phyloP scores from a whole-genome alignment of 2,888 invertebrate species.

The Drosophila fulvimacula region DNA sequence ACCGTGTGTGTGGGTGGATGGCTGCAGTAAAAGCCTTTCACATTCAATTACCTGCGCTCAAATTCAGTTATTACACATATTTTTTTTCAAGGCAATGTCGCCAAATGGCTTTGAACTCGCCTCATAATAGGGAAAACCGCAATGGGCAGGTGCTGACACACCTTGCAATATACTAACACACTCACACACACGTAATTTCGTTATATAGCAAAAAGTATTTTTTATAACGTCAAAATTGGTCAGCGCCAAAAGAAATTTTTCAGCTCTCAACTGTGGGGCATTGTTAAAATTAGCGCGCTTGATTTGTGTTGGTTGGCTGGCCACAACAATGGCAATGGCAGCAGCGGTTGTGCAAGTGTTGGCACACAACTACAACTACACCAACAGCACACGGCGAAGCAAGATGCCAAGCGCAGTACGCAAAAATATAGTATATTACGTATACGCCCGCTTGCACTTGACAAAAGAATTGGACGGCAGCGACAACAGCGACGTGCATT shows the following conservation, averaged over 20 bases:
- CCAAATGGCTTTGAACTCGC: slow-evolving; percentile 36
- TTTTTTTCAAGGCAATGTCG: slow-evolving; percentile 25
- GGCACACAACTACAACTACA: neutral
- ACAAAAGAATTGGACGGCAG: slow-evolving; percentile 66
- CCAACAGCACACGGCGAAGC: slow-evolving; percentile 15
- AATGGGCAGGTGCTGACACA: slow-evolving; percentile 54
- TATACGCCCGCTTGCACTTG: slow-evolving; percentile 72
- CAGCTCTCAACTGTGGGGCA: slow-evolving; percentile 37
- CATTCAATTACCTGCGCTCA: slow-evolving; percentile 57
- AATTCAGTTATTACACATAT: slow-evolving; percentile 36
- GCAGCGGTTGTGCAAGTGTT: slow-evolving; percentile 49
- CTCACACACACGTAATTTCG: neutral
- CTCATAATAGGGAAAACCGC: slow-evolving; percentile 34
- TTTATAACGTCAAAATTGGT: slow-evolving; percentile 29
- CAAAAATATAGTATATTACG: slow-evolving; percentile 50
- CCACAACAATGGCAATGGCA: slow-evolving; percentile 48
- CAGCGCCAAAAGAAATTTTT: slow-evolving; percentile 37
- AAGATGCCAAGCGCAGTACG: slow-evolving; percentile 42
- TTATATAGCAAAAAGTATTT: slow-evolving; percentile 34
- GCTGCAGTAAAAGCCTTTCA: slow-evolving; percentile 63
- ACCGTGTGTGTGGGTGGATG: slow-evolving; percentile 12
- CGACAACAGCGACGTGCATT: slow-evolving; percentile 37
- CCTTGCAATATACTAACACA: slow-evolving; percentile 18
- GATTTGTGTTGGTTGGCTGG: slow-evolving; percentile 41
- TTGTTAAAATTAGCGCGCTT: slow-evolving; percentile 58